These are phyloP conservation scores for Gobiocypris rarus DNA, from an alignment of 2,113 vertebrate species.

Conservation along the genomic window DNA sequence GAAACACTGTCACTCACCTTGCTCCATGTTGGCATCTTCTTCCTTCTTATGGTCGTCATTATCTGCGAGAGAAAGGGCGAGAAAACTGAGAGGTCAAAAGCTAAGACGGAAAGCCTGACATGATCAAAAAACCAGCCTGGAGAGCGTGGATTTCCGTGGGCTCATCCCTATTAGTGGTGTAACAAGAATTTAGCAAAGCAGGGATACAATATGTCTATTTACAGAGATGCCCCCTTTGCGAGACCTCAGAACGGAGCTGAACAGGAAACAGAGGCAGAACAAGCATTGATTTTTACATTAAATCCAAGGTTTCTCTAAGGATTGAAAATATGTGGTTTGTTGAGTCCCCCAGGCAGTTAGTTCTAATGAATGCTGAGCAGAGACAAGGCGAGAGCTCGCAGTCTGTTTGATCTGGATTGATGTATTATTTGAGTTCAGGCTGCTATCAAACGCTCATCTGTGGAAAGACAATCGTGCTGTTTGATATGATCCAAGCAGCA, in stretches of 20 bases:
- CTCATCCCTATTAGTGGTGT: conserved; percentile 8
- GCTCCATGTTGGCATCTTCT: conserved; percentile 65
- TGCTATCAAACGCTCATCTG: conserved; percentile 43
- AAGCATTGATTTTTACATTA: conserved; percentile 45
- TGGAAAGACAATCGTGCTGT: conserved; percentile 30
- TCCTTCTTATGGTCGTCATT: conserved; percentile 67
- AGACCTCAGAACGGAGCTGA: conserved; percentile 17
- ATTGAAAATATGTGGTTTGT: conserved; percentile 47
- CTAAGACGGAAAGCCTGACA: not conserved
- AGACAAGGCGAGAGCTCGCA: conserved; percentile 37
- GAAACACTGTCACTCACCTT: conserved; percentile 72
- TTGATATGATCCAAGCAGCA: conserved; percentile 40
- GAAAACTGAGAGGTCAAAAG: conserved; percentile 44
- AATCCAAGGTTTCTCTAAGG: conserved; percentile 44
- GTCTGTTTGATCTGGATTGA: conserved; percentile 47
- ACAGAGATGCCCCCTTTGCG: not conserved
- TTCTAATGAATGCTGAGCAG: conserved; percentile 34
- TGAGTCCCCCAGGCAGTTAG: conserved; percentile 37
- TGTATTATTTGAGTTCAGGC: conserved; percentile 40
- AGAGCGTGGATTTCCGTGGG: not conserved
- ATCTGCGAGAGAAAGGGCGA: conserved; percentile 61
- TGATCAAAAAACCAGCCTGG: conserved; percentile 19
- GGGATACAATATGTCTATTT: conserved; percentile 24
- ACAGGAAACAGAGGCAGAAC: conserved; percentile 37
- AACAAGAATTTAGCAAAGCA: conserved; percentile 35